A percentile compares a stretch with the other conserved stretches of the same genome.
Evolutionary conservation across 2,888 invertebrate genomes (phyloP).

Genomic region (Saturnia pavonia): DNA sequence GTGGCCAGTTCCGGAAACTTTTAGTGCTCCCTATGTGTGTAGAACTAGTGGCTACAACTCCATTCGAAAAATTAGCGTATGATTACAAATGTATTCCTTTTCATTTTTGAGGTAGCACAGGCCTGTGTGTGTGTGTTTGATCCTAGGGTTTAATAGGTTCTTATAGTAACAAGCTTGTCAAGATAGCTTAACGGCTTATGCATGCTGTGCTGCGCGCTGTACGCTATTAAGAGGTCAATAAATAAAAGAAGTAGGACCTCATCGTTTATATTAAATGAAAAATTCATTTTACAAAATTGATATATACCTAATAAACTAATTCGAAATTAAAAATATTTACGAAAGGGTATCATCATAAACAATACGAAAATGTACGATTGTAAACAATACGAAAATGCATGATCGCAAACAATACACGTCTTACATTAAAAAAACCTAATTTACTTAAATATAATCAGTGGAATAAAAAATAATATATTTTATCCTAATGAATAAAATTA

Average conservation of each 20-base stretch:
- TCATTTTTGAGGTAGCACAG: too few species aligned
- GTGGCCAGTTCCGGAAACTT: too few species aligned
- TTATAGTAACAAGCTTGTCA: too few species aligned
- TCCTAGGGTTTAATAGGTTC: too few species aligned
- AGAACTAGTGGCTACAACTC: too few species aligned
- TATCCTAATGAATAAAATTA: slow-evolving; percentile 5
- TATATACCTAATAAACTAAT: slow-evolving; percentile 63
- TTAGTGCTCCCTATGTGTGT: too few species aligned
- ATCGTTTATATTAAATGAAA: slow-evolving; percentile 71
- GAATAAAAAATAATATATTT: slow-evolving; percentile 22
- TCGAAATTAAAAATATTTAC: slow-evolving; percentile 51
- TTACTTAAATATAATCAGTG: slow-evolving; percentile 29
- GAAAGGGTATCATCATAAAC: slow-evolving; percentile 58
- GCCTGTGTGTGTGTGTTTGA: too few species aligned
- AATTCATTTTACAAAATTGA: slow-evolving; percentile 76
- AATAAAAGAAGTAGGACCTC: slow-evolving; percentile 30
- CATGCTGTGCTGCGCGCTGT: not conserved
- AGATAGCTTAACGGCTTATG: too few species aligned
- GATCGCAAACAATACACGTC: slow-evolving; percentile 21
- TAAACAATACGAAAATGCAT: slow-evolving; percentile 36
- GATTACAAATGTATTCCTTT: too few species aligned
- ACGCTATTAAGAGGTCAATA: not conserved
- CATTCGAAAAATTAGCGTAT: too few species aligned
- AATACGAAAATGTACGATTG: slow-evolving; percentile 47
- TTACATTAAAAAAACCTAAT: slow-evolving; percentile 19